phyloP scores from a whole-genome alignment of 2,113 vertebrate species.

The Pseudopodoces humilis region DNA sequence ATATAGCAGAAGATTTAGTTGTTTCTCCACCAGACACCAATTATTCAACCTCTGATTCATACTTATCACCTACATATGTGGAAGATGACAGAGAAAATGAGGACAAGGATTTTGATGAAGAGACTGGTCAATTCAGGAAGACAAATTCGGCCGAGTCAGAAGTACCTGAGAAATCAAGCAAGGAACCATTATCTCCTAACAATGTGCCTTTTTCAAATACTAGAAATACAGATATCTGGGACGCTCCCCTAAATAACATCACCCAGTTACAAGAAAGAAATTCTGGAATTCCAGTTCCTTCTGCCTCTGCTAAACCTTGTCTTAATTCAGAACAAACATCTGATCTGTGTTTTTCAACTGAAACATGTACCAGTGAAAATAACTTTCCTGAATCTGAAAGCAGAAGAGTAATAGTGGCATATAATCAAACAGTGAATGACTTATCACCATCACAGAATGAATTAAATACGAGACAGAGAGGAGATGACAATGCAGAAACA shows the following conservation, averaged over 20 bases:
- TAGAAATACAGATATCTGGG: constrained; percentile 38
- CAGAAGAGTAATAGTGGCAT: constrained; percentile 6
- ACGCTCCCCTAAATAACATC: not conserved
- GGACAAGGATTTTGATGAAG: constrained; percentile 27
- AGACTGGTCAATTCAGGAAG: constrained; percentile 3
- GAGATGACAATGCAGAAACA: not conserved
- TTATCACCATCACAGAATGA: constrained; percentile 38
- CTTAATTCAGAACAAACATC: not conserved
- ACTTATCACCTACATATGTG: constrained; percentile 72
- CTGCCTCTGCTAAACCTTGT: not conserved
- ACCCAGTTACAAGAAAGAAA: not conserved
- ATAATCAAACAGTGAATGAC: constrained; percentile 51
- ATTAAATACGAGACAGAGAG: not conserved
- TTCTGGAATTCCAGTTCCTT: not conserved
- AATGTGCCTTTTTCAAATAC: not conserved
- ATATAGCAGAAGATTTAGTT: constrained; percentile 63
- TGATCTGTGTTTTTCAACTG: not conserved
- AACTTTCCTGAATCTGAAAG: constrained; percentile 43
- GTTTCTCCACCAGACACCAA: constrained; percentile 79
- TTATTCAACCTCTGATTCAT: constrained; percentile 82
- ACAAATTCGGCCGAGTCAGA: not conserved
- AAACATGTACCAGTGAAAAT: constrained; percentile 13
- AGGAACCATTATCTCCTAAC: not conserved
- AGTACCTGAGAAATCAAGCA: not conserved
- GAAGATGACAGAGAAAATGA: constrained; percentile 70